Evolutionary conservation across 2,888 invertebrate species (phyloP), one percentile per base, ranked within the genome.

Genomic region (Sesia bembeciformis): DNA sequence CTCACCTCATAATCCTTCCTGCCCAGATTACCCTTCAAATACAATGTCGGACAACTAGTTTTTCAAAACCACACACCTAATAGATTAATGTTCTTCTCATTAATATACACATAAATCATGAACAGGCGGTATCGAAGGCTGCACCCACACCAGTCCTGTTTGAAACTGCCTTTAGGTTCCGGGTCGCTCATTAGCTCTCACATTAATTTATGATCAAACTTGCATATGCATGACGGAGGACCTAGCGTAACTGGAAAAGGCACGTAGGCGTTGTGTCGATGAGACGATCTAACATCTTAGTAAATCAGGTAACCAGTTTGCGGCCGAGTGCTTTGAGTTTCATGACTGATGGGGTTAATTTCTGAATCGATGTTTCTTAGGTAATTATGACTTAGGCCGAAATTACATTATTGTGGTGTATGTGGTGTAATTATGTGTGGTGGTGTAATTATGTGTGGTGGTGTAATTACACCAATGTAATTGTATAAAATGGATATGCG

Each of bases 151-250:
- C 61, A 56, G 57, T 57, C 65, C 67, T 59, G 63, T 62, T 74
- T 69, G 62, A 63, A 70, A 70, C 56, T 61, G 58, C 56, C 49
- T 50, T 39, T 39, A 52, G 58, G 74, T 81, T 81, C 81, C 82
- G 80, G 69, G 65, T 81, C 74, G 75, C 74, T 70, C 70, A 78
- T 80, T 78, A 78, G 60, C 75, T 74, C 68, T 71, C 71, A 68
- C 68, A 76, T 75, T 76, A 70, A 78, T 74, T 75, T 78, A 78
- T 73, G 72, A 68, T 60, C 57, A 56, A 58, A 59, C 65, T 70
- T 78, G 71, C 78, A 77, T 78, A 78, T 76, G 73, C 71, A 76
- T 46, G 46, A 46, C 46, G 46, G 46, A 46, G 46, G 46, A 46
- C n/a, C 46, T 8, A 23, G 46, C n/a, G 23, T 23, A 46, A 46